Evolutionary conservation across 2,888 invertebrate genomes (phyloP).

Genomic region (Antheraea yamamai): DNA sequence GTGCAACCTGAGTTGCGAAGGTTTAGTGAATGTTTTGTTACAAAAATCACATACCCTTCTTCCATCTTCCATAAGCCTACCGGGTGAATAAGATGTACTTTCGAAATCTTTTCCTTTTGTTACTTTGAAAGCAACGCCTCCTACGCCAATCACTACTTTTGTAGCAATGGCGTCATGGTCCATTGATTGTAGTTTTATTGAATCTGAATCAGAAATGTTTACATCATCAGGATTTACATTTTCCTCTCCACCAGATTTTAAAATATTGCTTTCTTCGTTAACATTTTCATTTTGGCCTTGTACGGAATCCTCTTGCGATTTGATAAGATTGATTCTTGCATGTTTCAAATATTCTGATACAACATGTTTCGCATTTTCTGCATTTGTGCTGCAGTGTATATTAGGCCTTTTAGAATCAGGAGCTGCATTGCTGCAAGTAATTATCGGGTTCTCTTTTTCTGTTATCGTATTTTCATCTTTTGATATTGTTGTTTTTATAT

Average conservation of each 20-base stretch:
- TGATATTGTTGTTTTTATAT: conserved; percentile 35
- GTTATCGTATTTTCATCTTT: conserved; percentile 47
- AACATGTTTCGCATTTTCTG: conserved; percentile 84
- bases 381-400: conserved; percentile 55
- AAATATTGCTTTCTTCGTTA: conserved; percentile 52
- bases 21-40: conserved; percentile 95
- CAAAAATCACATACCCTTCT: conserved; percentile 92
- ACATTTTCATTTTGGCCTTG: conserved; percentile 57
- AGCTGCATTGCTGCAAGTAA: conserved; percentile 26
- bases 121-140: conserved; percentile 83
- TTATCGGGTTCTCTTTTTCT: conserved; percentile 37
- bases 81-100: conserved; percentile 71
- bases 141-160: conserved; percentile 84
- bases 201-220: conserved; percentile 56
- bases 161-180: conserved; percentile 78
- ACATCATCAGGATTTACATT: conserved; percentile 53
- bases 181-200: conserved; percentile 56
- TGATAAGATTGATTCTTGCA: conserved; percentile 74
- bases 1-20: conserved; percentile 94
- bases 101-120: conserved; percentile 79
- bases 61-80: conserved; percentile 86
- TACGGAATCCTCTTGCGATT: conserved; percentile 62
- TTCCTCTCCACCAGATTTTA: conserved; percentile 58
- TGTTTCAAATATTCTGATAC: conserved; percentile 85
- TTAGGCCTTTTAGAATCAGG: conserved; percentile 53